Evolutionary conservation across 2,797 vertebrate species (phyloP).

Genomic region (Lateolabrax maculatus): DNA sequence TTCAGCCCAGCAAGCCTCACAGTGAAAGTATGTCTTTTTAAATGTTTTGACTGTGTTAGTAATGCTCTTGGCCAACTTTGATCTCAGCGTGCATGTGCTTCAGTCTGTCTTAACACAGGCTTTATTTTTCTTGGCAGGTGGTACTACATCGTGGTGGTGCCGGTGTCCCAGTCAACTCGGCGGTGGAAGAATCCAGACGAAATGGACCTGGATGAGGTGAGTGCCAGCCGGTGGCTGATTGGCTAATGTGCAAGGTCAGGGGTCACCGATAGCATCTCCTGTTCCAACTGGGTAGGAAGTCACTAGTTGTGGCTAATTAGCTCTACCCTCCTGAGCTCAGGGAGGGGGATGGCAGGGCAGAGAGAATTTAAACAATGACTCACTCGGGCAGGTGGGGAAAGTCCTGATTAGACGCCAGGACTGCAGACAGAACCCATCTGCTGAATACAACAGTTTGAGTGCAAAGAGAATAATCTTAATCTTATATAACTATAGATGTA

Average conservation of each 20-base stretch:
- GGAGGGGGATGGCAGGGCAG: slow-evolving; percentile 30
- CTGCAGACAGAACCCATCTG: slow-evolving; percentile 71
- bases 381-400: slow-evolving; percentile 59
- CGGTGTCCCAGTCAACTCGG: slow-evolving; percentile 83
- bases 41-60: slow-evolving; percentile 51
- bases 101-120: slow-evolving; percentile 51
- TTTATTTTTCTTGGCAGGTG: slow-evolving; percentile 86
- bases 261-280: slow-evolving; percentile 58
- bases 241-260: slow-evolving; percentile 68
- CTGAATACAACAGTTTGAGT: slow-evolving; percentile 37
- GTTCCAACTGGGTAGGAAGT: slow-evolving; percentile 75
- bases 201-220: slow-evolving; percentile 96
- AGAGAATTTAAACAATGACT: slow-evolving; percentile 71
- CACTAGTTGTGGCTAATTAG: slow-evolving; percentile 73
- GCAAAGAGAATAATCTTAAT: slow-evolving; percentile 26
- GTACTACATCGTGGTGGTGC: slow-evolving; percentile 98
- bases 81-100: slow-evolving; percentile 43
- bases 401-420: slow-evolving; percentile 66
- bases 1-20: slow-evolving; percentile 40
- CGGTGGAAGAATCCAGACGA: slow-evolving; percentile 94
- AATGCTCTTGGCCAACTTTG: slow-evolving; percentile 50
- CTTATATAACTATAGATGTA: slow-evolving; percentile 8
- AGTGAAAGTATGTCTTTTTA: slow-evolving; percentile 35
- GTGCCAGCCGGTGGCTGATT: slow-evolving; percentile 73
- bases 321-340: slow-evolving; percentile 56